phyloP scores from a whole-genome alignment of 2,888 invertebrate species.

The Mythimna loreyi region DNA sequence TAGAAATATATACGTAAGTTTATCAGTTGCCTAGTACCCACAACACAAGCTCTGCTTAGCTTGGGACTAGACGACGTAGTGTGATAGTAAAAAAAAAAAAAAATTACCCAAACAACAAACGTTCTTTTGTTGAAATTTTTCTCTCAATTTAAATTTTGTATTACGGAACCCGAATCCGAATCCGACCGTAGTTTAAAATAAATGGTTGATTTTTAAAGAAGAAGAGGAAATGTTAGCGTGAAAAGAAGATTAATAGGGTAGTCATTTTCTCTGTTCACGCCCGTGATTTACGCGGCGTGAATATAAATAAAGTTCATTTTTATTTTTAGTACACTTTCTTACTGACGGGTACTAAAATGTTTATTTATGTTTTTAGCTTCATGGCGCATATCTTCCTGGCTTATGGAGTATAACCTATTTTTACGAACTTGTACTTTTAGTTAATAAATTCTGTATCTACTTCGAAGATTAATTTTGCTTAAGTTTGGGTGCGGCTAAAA shows the following conservation, averaged over 20 bases:
- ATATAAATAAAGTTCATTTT: conserved; percentile 59
- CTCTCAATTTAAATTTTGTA: too few relatives aligned
- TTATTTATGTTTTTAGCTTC: conserved; percentile 57
- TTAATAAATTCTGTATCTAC: conserved; percentile 31
- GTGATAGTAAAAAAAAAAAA: too few relatives aligned
- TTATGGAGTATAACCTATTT: conserved; percentile 56
- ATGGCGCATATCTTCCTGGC: conserved; percentile 50
- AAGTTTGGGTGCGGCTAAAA: background rate
- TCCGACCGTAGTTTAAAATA: conserved; percentile 22
- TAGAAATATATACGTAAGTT: too few relatives aligned
- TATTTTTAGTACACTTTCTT: conserved; percentile 55
- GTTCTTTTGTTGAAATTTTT: too few relatives aligned
- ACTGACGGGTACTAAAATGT: conserved; percentile 53
- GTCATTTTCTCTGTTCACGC: conserved; percentile 59
- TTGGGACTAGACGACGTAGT: too few relatives aligned
- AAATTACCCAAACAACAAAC: too few relatives aligned
- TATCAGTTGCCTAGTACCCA: too few relatives aligned
- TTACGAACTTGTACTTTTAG: conserved; percentile 47
- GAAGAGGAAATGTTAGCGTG: conserved; percentile 26
- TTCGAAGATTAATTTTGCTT: conserved; percentile 11
- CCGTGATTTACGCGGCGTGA: conserved; percentile 59
- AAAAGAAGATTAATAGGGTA: conserved; percentile 50
- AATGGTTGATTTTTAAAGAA: conserved; percentile 9
- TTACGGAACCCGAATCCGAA: too few relatives aligned
- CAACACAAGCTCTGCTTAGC: too few relatives aligned